Conservation (phyloP, 2,113 vertebrate species). For the Tragelaphus scriptus region DNA sequence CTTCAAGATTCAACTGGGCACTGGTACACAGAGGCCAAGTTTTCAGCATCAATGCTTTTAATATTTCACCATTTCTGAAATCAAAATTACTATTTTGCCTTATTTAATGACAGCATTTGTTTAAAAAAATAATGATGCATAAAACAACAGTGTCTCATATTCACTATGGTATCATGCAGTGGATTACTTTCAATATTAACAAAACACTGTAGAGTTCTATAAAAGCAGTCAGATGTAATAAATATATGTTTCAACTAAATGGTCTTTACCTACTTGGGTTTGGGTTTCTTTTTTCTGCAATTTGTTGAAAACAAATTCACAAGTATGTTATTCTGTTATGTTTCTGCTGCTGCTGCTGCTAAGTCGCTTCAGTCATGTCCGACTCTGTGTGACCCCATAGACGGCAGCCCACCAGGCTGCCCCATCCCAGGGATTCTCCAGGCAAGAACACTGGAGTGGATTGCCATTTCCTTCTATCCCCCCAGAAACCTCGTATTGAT, state of each 20-base stretch:
- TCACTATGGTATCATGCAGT: not conserved
- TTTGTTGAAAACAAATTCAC: not conserved
- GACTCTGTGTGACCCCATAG: too few species aligned
- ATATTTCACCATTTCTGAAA: not conserved
- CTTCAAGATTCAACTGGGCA: not conserved
- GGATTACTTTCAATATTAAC: not conserved
- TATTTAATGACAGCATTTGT: not conserved
- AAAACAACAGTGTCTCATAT: not conserved
- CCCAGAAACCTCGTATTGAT: not conserved
- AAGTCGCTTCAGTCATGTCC: too few species aligned
- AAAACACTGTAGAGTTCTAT: not conserved
- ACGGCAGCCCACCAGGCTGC: too few species aligned
- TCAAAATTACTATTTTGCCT: not conserved
- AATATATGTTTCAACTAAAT: not conserved
- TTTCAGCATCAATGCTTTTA: not conserved
- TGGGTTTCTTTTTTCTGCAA: not conserved
- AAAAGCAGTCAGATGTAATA: not conserved
- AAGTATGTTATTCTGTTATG: not conserved
- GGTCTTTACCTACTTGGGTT: not conserved
- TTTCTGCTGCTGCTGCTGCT: not conserved
- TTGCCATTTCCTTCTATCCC: not conserved
- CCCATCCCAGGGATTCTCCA: too few species aligned
- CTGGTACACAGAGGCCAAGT: not conserved
- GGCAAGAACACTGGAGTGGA: too few species aligned
- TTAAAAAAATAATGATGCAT: not conserved